A percentile compares a stretch with the other conserved stretches of the same genome.
phyloP scores from a whole-genome alignment of 2,113 vertebrate species.

The Podocnemis expansa region DNA sequence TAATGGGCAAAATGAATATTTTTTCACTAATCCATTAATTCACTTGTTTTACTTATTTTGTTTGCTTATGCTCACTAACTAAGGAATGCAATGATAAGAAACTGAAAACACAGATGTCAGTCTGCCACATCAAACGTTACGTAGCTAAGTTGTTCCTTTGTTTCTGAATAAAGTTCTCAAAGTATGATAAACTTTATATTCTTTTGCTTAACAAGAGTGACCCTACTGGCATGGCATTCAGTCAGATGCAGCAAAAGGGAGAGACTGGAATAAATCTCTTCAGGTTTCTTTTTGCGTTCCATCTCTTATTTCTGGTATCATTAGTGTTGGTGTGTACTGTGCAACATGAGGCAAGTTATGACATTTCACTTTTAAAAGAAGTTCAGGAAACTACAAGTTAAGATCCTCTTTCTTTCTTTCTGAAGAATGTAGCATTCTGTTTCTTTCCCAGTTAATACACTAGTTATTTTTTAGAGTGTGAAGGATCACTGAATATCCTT shows the following conservation, averaged over 20 bases:
- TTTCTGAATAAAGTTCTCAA: neutral
- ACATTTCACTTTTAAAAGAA: neutral
- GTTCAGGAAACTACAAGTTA: neutral
- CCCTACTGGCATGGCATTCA: neutral
- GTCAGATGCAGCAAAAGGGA: neutral
- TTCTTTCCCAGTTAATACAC: neutral
- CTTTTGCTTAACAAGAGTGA: neutral
- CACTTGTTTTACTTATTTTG: constrained; percentile 41
- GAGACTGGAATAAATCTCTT: neutral
- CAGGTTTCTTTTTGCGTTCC: neutral
- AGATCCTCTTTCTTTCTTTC: accelerated
- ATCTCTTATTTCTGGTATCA: neutral
- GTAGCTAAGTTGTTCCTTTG: constrained; percentile 42
- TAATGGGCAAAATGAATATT: constrained; percentile 9
- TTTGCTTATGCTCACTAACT: constrained; percentile 52
- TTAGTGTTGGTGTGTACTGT: neutral
- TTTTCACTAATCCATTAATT: neutral
- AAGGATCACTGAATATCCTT: neutral
- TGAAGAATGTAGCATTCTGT: accelerated
- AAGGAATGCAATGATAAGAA: constrained; percentile 39
- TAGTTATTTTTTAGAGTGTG: neutral
- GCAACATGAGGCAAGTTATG: neutral
- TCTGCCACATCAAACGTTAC: constrained; percentile 40
- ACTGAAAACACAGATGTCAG: constrained; percentile 35
- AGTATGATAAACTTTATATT: constrained; percentile 6